Evolutionary conservation across 1,140 invertebrate species (phyloP).

Genomic region (Ridgeia piscesae): DNA sequence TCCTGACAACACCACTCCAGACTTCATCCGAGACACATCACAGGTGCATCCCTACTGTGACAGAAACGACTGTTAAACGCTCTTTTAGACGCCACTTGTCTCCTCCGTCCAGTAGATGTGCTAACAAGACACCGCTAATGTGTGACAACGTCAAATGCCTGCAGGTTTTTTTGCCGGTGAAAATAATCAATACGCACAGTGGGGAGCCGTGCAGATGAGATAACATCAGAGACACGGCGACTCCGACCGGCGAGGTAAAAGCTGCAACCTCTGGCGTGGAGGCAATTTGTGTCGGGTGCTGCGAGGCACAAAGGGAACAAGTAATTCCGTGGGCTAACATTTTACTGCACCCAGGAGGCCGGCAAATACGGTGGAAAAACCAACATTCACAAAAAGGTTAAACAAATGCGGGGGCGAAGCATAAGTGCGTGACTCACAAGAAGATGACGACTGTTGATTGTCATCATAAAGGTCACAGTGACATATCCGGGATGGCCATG

Average conservation of each 20-base stretch:
- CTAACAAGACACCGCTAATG: neutral
- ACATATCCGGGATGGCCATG: neutral
- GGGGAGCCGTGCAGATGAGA: neutral
- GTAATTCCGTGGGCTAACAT: neutral
- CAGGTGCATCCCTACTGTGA: neutral
- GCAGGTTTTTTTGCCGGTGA: neutral
- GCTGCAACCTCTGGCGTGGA: neutral
- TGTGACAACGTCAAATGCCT: neutral
- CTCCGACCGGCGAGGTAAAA: neutral
- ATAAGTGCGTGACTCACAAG: neutral
- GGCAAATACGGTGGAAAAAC: neutral
- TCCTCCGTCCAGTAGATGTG: neutral
- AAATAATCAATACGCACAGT: neutral
- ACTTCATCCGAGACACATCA: neutral
- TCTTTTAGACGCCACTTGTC: neutral
- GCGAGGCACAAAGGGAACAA: neutral
- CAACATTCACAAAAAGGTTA: no score
- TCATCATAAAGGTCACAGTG: neutral
- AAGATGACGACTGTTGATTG: neutral
- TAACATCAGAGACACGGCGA: neutral
- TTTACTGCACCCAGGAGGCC: neutral
- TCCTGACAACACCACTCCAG: neutral
- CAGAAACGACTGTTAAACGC: neutral
- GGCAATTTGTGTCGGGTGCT: neutral
- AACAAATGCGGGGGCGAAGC: neutral